Base-by-base conservation (phyloP, 2,797 vertebrate species). In the Adelosebastes latens region DNA sequence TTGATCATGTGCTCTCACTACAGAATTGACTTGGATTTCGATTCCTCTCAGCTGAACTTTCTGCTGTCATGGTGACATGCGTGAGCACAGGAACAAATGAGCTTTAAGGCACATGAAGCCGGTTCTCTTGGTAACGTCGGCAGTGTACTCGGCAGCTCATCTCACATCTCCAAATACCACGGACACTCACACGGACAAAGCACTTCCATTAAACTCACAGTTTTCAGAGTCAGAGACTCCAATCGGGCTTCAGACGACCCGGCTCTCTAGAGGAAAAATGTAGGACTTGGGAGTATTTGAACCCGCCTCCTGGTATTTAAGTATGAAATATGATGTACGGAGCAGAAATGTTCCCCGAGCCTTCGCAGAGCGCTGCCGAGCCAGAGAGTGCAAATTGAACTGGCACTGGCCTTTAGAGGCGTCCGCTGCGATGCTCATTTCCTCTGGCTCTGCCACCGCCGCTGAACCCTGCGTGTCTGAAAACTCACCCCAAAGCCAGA, bases 391-490 rank as follows among this genome's bases (percentile, higher is more conserved):
- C 6, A 77, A 80, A 83, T 61, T 62, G 62, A 75, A 74, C 74
- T 80, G 75, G 75, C 81, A 70, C 59, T 66, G 76, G 61, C 83
- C 83, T 82, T 89, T 66, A 25, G 22, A 80, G 34, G 72, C 77
- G 61, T 79, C 79, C 56, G 73, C 75, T 80, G 63, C 12, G 66
- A 70, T 16, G 79, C 42, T 81, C 49, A 77, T 82, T 80, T 84
- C 74, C 69, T 64, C 67, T 49, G 55, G 72, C 55, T 59, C 20
- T 20, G 46, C 76, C 68, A 18, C 60, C 62, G 27, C 31, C 4
- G 3, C 79, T 39, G 46, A 82, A 58, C 56, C 72, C 20, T 39
- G 27, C 66, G 24, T 16, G 60, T 74, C 67, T 70, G 73, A 72
- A 72, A 80, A 64, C 46, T 55, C 73, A 65, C 55, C 72, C 67